Base-by-base conservation (phyloP, 2,888 invertebrate genomes). In the Crossocerus cetratus region DNA sequence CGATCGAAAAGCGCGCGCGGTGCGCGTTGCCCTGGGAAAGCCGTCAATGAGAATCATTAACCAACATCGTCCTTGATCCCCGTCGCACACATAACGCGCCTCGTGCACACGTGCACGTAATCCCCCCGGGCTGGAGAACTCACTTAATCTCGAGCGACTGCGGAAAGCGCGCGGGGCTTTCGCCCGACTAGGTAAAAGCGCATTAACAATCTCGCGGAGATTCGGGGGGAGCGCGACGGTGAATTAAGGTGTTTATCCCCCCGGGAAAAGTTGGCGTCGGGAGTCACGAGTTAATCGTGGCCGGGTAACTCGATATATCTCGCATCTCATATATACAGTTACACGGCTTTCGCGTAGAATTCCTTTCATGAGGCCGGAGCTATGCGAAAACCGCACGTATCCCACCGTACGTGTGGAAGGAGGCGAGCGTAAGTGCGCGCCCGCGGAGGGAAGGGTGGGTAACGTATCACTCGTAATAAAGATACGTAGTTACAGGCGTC, bases 381-480 rank as follows among this genome's bases (percentile, higher is more conserved):
- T 63, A 64, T 57, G 59, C 65, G 69, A 68, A 62, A 68, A 65
- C 45, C 63, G 59, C 61, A 32, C 63, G 23, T 56, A 53, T 63
- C 55, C 55, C 18, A 65, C 66, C 49, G 11, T 32, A 32, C 32
- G 32, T 32, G 5, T 32, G 32, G 8, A 32, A 32, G 5, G 32
- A n/a, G 32, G 11, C 5, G 32, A 32, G 32, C 32, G 32, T 5
- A 5, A 32, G 32, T 1, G 8, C 5, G 32, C 11, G 32, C 32
- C 8, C 5, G 32, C 1, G 32, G 11, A 4, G 32, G 11, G 3
- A 11, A 32, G 32, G 11, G 32, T 8, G 57, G 71, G 69, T 61
- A 76, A 76, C 75, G 63, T 75, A 78, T 79, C 79, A 76, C 75
- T 79, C 76, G 78, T 79, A 78, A 78, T 78, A 79, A 76, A 79